Evolutionary conservation across 2,797 vertebrate genomes (phyloP).

Genomic region (Esox lucius): DNA sequence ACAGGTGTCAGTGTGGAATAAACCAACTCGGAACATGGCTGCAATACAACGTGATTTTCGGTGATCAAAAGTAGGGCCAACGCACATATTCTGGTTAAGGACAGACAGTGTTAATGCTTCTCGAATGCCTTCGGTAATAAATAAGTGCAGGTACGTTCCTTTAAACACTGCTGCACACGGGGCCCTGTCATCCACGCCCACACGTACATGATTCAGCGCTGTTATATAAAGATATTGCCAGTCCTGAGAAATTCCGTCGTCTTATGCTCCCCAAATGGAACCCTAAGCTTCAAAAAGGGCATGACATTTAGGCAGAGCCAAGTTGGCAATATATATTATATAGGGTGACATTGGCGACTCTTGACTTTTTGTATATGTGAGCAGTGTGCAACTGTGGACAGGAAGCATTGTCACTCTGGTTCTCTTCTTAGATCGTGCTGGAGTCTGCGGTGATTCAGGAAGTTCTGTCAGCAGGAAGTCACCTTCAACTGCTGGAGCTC

Average conservation of each 20-base stretch:
- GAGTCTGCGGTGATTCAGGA: slow-evolving; percentile 94
- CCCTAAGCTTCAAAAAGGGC: background rate
- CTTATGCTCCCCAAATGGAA: background rate
- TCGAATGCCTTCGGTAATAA: background rate
- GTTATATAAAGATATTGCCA: slow-evolving; percentile 20
- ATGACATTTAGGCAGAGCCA: background rate
- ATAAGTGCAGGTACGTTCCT: background rate
- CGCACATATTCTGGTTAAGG: background rate
- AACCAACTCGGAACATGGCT: no score
- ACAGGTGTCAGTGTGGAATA: background rate
- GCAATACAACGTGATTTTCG: no score
- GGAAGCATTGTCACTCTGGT: slow-evolving; percentile 25
- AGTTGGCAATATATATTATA: background rate
- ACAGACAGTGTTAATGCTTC: background rate
- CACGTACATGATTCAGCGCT: slow-evolving; percentile 27
- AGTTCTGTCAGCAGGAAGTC: slow-evolving; percentile 93
- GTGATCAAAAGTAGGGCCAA: background rate
- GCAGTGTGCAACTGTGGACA: slow-evolving; percentile 43
- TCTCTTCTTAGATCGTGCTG: slow-evolving; percentile 81
- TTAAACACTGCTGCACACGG: slow-evolving; percentile 47
- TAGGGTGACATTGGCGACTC: background rate
- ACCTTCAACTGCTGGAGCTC: slow-evolving; percentile 94
- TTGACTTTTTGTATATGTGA: background rate
- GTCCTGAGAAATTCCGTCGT: slow-evolving; percentile 32
- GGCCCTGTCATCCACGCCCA: slow-evolving; percentile 49